Conservation (phyloP, 2,797 vertebrate genomes). For the Cryptoprocta ferox region DNA sequence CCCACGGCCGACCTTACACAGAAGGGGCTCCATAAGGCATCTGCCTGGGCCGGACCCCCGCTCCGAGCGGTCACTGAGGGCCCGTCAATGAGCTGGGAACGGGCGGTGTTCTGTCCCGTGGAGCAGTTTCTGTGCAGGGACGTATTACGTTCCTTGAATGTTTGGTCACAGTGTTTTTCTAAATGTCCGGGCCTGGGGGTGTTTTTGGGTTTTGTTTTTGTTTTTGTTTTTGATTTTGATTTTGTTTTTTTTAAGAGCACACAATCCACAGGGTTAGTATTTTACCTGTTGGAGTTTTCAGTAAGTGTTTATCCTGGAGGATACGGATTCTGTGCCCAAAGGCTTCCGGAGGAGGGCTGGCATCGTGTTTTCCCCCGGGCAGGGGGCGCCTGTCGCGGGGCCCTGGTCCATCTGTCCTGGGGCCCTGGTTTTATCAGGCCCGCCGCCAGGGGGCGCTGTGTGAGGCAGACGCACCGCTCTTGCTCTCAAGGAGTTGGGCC, state of each 20-base stretch:
- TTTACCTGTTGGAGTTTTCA: neutral
- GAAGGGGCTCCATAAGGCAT: neutral
- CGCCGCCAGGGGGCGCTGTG: neutral
- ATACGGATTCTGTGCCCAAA: neutral
- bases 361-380: no score
- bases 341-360: neutral
- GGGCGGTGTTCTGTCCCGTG: accelerated
- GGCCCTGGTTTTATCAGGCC: neutral
- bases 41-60: neutral
- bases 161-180: neutral
- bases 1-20: neutral
- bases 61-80: neutral
- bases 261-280: neutral
- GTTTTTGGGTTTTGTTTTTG: no score
- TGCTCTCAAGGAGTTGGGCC: accelerated
- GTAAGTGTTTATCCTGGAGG: neutral
- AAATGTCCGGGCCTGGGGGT: neutral
- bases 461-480: accelerated
- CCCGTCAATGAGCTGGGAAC: neutral
- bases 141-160: neutral
- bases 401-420: neutral
- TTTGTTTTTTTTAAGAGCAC: neutral
- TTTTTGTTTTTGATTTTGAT: no score
- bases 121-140: neutral
- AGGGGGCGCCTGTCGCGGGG: neutral